Evolutionary conservation across 2,797 vertebrate genomes (phyloP).

Genomic region (Pachyuromys duprasi): DNA sequence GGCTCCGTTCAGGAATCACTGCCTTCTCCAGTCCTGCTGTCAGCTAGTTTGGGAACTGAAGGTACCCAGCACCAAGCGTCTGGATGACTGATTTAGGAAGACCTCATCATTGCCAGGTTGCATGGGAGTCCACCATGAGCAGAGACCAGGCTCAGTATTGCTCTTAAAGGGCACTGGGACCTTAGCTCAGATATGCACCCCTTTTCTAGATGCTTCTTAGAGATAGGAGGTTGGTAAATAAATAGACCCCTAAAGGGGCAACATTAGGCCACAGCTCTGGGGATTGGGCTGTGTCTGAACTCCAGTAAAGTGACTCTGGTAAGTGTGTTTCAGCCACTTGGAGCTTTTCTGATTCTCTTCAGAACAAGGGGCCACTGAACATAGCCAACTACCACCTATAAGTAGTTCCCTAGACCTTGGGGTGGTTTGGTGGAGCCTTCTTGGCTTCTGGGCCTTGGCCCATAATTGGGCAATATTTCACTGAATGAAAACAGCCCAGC

Average conservation of each 20-base stretch:
- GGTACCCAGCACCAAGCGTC: not conserved
- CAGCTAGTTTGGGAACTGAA: not conserved
- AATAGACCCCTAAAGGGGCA: conserved; percentile 17
- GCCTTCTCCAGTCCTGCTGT: not conserved
- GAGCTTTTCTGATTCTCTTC: conserved; percentile 10
- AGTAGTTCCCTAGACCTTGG: conserved; percentile 25
- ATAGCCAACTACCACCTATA: not conserved
- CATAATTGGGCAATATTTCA: not conserved
- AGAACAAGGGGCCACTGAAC: conserved; percentile 1
- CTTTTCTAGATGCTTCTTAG: conserved; percentile 28
- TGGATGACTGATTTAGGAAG: conserved; percentile 32
- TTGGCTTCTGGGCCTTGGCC: not conserved
- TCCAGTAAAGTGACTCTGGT: not conserved
- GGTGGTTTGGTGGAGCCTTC: conserved; percentile 15
- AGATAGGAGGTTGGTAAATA: not conserved
- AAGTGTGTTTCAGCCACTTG: not conserved
- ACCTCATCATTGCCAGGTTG: not conserved
- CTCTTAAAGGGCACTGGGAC: conserved; percentile 2
- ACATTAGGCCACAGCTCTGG: conserved; percentile 6
- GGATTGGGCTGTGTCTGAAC: not conserved
- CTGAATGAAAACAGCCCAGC: conserved; percentile 11
- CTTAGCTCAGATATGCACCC: conserved; percentile 13
- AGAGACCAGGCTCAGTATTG: not conserved
- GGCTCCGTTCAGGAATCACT: not conserved
- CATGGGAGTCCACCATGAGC: not conserved